Evolutionary conservation across 2,797 vertebrate genomes (phyloP), one percentile per base, ranked within the genome.

Genomic region (Cynodonichthys magdalenae): DNA sequence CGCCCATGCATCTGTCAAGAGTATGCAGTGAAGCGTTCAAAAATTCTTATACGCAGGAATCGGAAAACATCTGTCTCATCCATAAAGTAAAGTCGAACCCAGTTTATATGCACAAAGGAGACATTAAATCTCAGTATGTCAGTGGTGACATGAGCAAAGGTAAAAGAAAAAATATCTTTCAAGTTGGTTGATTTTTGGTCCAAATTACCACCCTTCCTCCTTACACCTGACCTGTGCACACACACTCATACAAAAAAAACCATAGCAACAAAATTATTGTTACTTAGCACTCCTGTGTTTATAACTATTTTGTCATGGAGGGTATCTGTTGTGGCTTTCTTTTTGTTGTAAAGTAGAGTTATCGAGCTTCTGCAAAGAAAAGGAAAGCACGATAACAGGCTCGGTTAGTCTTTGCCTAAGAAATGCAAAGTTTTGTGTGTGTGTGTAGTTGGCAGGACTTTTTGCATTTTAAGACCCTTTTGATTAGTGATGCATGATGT

Each of bases 401-500:
- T 41, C 66, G 56, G 76, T 78, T 63, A 61, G 53, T 63, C 50
- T 74, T 78, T 77, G 57, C 79, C 70, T 69, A 61, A 66, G 14
- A 68, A 60, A 72, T 68, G 55, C 47, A 67, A 50, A 77, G 81
- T 75, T 68, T 51, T 66, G 70, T 67, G 89, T 66, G 70, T 66
- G 81, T 68, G 60, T 57, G 47, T 42, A 54, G 63, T 59, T 69
- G 69, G 56, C 71, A 29, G 50, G 70, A 75, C 71, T 75, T 72
- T 72, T 44, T 73, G 72, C 74, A 46, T 31, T 75, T 73, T 71
- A 65, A 71, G 66, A 82, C 70, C 70, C 72, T 82, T 87, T 81
- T 90, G 83, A 85, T 88, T 77, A 75, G 57, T 46, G 17, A 55
- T 53, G 61, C 81, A 60, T 61, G 79, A 71, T 45, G 71, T 70